phyloP scores from a whole-genome alignment of 30 jellyfish, hydroid and myxozoan genomes.

The Turritopsis dohrnii region DNA sequence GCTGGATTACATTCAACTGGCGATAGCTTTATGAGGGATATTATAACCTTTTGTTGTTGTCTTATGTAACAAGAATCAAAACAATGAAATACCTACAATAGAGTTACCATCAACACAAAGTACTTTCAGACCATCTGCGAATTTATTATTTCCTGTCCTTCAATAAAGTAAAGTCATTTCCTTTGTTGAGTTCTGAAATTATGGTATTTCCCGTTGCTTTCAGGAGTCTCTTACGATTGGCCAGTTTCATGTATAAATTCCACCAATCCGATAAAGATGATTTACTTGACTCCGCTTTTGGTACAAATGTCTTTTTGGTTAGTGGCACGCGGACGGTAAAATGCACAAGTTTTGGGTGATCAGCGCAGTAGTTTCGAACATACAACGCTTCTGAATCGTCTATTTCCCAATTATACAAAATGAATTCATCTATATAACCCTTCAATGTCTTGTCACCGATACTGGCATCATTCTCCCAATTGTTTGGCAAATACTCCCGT shows the following conservation, averaged over 20 bases:
- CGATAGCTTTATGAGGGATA: no score
- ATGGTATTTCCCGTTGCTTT: not conserved
- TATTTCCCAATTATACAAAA: constrained; percentile 90
- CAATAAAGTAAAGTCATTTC: not conserved
- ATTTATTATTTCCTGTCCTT: not conserved
- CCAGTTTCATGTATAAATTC: constrained; percentile 17
- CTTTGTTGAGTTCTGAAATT: not conserved
- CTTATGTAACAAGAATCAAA: no score
- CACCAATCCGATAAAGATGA: constrained; percentile 1
- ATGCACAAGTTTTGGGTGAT: constrained; percentile 91
- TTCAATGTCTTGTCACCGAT: constrained; percentile 74
- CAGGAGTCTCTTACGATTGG: not conserved
- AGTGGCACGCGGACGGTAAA: constrained; percentile 93
- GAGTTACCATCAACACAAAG: no score
- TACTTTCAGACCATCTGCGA: not conserved
- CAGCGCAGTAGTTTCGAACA: constrained; percentile 95
- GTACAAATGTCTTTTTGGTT: constrained; percentile 51
- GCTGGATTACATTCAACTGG: no score
- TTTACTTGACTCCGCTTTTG: constrained; percentile 12
- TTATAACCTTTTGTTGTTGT: no score
- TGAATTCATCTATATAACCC: constrained; percentile 87
- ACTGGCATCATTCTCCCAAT: constrained; percentile 95
- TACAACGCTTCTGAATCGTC: constrained; percentile 86
- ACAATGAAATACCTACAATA: no score
- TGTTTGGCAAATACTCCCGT: constrained; percentile 70